A percentile compares a stretch with the other conserved stretches of the same genome.
These are phyloP conservation scores for Burhinus oedicnemus DNA, from an alignment of 2,113 vertebrate species.

Conservation along the genomic window DNA sequence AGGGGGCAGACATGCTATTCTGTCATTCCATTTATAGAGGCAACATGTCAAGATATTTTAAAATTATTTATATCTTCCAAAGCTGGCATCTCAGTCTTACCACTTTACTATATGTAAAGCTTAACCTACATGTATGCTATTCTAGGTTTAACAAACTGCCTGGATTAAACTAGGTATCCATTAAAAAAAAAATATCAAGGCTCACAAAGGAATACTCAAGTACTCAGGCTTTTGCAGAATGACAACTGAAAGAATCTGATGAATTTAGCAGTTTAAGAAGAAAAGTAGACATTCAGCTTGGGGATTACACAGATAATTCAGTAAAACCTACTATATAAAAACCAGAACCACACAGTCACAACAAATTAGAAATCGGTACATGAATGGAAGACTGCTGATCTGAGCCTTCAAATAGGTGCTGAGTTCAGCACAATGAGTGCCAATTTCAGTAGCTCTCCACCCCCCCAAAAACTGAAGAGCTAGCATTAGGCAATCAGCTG, in stretches of 20 bases:
- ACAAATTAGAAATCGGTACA: background rate
- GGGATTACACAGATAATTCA: constrained; percentile 9
- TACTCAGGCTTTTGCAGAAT: background rate
- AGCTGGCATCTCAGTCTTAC: background rate
- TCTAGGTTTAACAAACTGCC: background rate
- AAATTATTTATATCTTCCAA: background rate
- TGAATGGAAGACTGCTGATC: constrained; percentile 4
- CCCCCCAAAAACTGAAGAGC: background rate
- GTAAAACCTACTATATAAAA: background rate
- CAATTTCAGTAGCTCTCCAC: background rate
- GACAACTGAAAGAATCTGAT: background rate
- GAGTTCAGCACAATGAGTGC: background rate
- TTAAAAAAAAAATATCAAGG: background rate
- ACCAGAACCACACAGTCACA: background rate
- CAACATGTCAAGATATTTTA: background rate
- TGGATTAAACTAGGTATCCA: background rate
- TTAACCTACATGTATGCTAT: background rate
- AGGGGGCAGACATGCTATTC: background rate
- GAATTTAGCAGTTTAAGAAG: background rate
- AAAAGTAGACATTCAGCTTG: background rate
- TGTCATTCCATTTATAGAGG: background rate
- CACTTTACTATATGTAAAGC: background rate
- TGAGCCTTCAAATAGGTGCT: background rate
- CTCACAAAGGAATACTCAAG: background rate
- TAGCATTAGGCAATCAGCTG: background rate